Evolutionary conservation across 2,888 invertebrate genomes (phyloP), one percentile per base, ranked within the genome.

Genomic region (Sycophila texana): DNA sequence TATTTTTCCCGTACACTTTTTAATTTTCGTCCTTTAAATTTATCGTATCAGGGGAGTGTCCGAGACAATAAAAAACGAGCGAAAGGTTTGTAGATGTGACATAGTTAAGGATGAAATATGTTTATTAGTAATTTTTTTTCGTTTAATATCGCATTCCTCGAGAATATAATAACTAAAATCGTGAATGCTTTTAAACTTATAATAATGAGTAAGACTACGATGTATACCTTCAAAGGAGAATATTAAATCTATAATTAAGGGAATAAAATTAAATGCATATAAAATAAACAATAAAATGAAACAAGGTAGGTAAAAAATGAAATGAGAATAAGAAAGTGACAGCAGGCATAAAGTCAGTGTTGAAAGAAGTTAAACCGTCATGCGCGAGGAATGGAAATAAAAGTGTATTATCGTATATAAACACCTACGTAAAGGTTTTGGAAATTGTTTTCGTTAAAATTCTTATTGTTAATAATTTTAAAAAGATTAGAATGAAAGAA

Each of bases 1-100:
- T 68, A 74, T 75, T 75, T 75, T 68, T 53, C 68, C 60, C 14
- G 53, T 51, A 16, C 22, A 18, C 60, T 75, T 67, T 67, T 75
- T 75, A 74, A 74, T 58, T 67, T 68, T 67, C 57, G 26, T 26
- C 53, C 49, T 55, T 47, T 4, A 67, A 75, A 75, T 75, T 68
- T 75, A 75, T 75, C 30, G 58, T 53, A 60, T 75, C 75, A 61
- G 20, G 12, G 22, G 58, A 47, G 66, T n/a, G 4, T 22, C 47
- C 12, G 12, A 12, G 18, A 49, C 22, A 49, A 74, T 74, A 66
- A 74, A 66, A 26, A 58, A 47, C 18, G 26, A 74, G 58, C 47
- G 66, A 66, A 58, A 74, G 66, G 18, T 66, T 66, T 49, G 47
- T 58, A 66, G 74, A 20, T 61, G 65, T 20, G 55, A 74, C 22